These are phyloP conservation scores for Clarias gariepinus DNA, from an alignment of 2,113 vertebrate species.

Conservation along the genomic window DNA sequence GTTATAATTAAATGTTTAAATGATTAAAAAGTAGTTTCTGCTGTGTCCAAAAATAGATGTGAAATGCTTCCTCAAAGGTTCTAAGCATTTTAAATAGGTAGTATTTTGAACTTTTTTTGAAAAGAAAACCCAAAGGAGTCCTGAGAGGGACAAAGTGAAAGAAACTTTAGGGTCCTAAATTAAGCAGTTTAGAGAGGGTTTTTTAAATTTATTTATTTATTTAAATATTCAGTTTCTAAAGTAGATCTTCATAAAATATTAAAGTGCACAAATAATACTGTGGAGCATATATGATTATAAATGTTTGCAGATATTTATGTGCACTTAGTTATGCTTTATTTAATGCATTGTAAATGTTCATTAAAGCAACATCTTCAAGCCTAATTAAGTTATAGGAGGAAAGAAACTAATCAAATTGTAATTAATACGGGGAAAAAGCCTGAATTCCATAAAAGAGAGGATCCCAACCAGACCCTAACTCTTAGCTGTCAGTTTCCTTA, in stretches of 20 bases:
- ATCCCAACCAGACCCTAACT: conserved; percentile 70
- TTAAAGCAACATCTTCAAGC: conserved; percentile 21
- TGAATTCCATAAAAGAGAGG: conserved; percentile 58
- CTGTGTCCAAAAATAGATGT: neutral
- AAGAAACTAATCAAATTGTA: conserved; percentile 31
- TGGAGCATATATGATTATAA: neutral
- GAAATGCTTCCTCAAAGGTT: neutral
- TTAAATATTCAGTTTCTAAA: neutral
- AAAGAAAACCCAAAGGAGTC: neutral
- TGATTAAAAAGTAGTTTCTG: neutral
- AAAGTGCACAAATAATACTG: neutral
- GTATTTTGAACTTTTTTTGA: neutral
- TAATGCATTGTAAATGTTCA: conserved; percentile 13
- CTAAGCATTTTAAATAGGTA: neutral
- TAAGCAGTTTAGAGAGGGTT: neutral
- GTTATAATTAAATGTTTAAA: neutral
- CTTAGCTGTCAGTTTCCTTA: conserved; percentile 75
- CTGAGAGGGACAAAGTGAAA: neutral
- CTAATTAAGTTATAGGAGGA: neutral
- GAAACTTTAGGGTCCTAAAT: neutral
- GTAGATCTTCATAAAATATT: neutral
- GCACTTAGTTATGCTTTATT: conserved; percentile 36
- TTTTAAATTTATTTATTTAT: too few relatives aligned
- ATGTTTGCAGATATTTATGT: conserved; percentile 17
- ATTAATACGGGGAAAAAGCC: conserved; percentile 54